These are phyloP conservation scores for Macropus fuliginosus DNA, from an alignment of 2,797 vertebrate species.

Conservation along the genomic window DNA sequence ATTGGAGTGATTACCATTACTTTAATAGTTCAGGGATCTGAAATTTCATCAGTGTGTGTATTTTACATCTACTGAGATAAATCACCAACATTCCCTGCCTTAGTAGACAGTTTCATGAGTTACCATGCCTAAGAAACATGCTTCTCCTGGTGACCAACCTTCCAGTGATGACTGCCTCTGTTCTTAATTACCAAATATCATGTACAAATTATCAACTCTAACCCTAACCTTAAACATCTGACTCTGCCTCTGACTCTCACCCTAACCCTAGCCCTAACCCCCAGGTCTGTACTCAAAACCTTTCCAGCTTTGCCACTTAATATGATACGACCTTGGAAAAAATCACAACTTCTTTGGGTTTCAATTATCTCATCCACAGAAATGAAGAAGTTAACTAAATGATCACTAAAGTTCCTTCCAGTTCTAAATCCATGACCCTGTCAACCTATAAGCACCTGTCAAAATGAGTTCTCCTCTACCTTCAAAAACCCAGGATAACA, in stretches of 20 bases:
- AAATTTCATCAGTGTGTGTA: not conserved
- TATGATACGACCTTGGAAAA: not conserved
- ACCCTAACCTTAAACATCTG: no score
- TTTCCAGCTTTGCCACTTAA: not conserved
- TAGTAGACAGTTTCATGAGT: not conserved
- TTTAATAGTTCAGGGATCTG: not conserved
- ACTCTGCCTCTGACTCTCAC: no score
- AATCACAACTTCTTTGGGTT: not conserved
- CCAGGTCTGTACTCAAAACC: not conserved
- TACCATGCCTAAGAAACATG: not conserved
- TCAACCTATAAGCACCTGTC: not conserved
- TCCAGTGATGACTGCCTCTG: not conserved
- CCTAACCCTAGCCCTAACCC: no score
- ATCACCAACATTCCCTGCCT: not conserved
- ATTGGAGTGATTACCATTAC: not conserved
- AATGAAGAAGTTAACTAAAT: not conserved
- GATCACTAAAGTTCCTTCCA: not conserved
- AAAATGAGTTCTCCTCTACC: not conserved
- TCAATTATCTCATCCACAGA: not conserved
- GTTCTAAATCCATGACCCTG: not conserved
- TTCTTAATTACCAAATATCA: not conserved
- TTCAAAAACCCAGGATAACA: not conserved
- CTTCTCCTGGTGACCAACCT: not conserved
- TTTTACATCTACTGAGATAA: not conserved
- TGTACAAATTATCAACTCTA: not conserved